Evolutionary conservation across 1,140 invertebrate genomes (phyloP), one percentile per base, ranked within the genome.

Genomic region (Schlechtendalia chinensis): DNA sequence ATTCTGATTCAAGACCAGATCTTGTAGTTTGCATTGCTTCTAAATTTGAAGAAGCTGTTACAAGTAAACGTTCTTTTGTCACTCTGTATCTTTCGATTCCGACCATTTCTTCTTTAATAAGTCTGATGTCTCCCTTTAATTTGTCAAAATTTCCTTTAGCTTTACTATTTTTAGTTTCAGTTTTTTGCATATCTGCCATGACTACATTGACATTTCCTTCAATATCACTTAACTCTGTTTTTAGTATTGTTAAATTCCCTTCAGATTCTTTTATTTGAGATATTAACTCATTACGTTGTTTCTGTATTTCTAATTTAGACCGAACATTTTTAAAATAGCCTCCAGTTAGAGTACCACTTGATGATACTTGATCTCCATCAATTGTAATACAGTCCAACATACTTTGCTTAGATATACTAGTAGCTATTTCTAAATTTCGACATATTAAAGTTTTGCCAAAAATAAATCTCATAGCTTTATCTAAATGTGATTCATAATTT

Each of bases 391-490:
- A 99, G 87, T 99, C 97, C 19, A 99, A 89, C 45, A 95, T 94
- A 54, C 96, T 97, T 83, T 93, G 95, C 84, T 96, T 91, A 0
- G 97, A 96, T 82, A 99, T 89, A 85, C 96, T 94, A 0, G 96
- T 98, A 59, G 97, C 98, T 5, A 96, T 94, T 86, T 98, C 97
- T 83, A 99, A 88, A 86, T 96, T 97, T 82, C 97, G 91, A 85
- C 98, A 99, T 83, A 99, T 98, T 6, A 99, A 87, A 14, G 97
- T 98, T 86, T 98, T 97, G 1, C 97, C 97, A 88, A 99, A 99
- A 83, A 99, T 96, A 85, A 98, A 98, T 82, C 91, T 91, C 87
- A 99, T 91, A 0, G 97, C 96, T 85, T 96, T 94, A 81, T 96
- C 95, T 85, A 96, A 98, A 85, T 94, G 95, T 17, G 89, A 86